Evolutionary conservation across 2,113 vertebrate species (phyloP), one percentile per base, ranked within the genome.

Genomic region (Engraulis encrasicolus): DNA sequence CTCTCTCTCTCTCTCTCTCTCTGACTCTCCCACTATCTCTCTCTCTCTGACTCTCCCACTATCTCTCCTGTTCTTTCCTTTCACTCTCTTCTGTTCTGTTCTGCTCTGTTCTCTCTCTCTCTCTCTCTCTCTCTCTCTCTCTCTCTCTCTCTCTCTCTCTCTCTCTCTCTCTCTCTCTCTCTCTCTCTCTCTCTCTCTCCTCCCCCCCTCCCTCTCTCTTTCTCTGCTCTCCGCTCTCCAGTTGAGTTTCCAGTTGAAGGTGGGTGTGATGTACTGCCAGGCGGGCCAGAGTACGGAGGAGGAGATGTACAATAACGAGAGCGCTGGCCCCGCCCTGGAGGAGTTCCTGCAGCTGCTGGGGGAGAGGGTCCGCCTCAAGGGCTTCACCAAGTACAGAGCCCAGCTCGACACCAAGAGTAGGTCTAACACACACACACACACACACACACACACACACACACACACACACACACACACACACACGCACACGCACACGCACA

Each of bases 221-320:
- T 17, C 77, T 23, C 38, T 31, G n/a, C 45, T 31, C 3, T 81
- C 52, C n/a, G n/a, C n/a, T 45, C 38, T 31, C 34, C 81, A 99
- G 98, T 93, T 99, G 87, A 99, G 96, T 92, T 99, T 98, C 92
- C 98, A 99, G 84, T 93, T 98, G 81, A 99, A 99, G 89, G 98
- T 99, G 71, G 98, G 98, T 88, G 96, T 99, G 92, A 99, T 99
- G 98, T 99, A 99, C 95, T 99, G 98, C 92, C 97, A 96, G 94
- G 95, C 96, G 0, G 98, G 97, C 79, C 98, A 99, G 91, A 99
- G 98, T 94, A 97, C 96, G 0, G 98, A 99, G 91, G 98, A 99
- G 83, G 98, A 99, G 91, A 99, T 99, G 97, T 99, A 99, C 91
- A 99, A 99, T 88, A 99, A 99, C 18, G 98, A 99, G 83, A 93